These are phyloP conservation scores for Craniophora ligustri DNA, from an alignment of 2,888 invertebrate species.

Conservation along the genomic window DNA sequence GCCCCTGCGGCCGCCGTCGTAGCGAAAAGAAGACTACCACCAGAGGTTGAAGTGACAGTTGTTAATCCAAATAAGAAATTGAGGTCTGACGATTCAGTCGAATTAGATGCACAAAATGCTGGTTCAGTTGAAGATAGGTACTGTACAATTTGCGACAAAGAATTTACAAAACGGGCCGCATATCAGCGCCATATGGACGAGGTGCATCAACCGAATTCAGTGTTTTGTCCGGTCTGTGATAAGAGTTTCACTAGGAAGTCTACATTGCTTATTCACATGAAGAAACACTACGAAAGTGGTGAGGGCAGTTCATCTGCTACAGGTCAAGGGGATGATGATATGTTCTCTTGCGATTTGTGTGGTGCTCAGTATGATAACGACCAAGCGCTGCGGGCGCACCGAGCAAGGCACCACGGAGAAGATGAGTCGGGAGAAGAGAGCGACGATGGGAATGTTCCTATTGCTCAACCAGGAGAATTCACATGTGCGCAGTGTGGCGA, in stretches of 20 bases:
- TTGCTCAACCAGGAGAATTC: conserved; percentile 81
- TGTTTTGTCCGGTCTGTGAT: conserved; percentile 90
- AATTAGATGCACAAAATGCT: conserved; percentile 79
- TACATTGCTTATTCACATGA: conserved; percentile 90
- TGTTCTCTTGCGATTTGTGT: conserved; percentile 89
- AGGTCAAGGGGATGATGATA: conserved; percentile 72
- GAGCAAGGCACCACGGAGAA: conserved; percentile 88
- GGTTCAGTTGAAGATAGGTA: conserved; percentile 83
- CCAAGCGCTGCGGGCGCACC: conserved; percentile 88
- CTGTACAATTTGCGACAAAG: conserved; percentile 89
- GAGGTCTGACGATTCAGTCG: conserved; percentile 82
- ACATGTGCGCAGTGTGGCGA: conserved; percentile 88
- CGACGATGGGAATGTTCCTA: conserved; percentile 70
- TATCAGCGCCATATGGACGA: conserved; percentile 89
- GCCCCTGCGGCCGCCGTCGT: conserved; percentile 59
- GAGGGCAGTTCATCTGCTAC: conserved; percentile 70
- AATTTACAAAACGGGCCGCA: conserved; percentile 89
- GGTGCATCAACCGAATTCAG: conserved; percentile 86
- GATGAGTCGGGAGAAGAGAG: conserved; percentile 79
- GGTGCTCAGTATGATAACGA: conserved; percentile 89
- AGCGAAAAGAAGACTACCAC: conserved; percentile 81
- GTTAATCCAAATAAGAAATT: conserved; percentile 85
- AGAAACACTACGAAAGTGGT: conserved; percentile 87
- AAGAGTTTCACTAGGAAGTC: conserved; percentile 90
- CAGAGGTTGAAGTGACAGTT: conserved; percentile 86